Base-by-base conservation (phyloP, 1,140 invertebrate genomes). In the Thrips palmi region DNA sequence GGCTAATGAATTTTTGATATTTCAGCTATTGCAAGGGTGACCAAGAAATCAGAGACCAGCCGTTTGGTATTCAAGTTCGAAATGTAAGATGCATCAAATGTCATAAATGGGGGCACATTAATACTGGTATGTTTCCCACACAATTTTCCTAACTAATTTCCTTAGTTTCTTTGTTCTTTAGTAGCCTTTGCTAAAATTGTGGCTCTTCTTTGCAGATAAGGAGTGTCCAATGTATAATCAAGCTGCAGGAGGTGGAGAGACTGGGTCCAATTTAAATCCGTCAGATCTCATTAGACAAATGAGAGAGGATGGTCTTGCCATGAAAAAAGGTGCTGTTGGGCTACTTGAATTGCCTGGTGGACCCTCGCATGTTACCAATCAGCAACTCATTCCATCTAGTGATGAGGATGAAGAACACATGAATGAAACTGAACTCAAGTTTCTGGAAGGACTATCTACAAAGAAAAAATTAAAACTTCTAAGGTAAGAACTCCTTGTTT, bases 41-140 rank as follows among this genome's bases (percentile, higher is more conserved):
- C 58, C 83, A 85, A 46, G 88, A 92, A 59, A 93, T 98, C 50
- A 65, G 85, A 41, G 94, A 98, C 65, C 94, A 98, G 57, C 94
- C 94, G 0, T 98, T 98, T 71, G 94, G 93, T 37, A 98, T 98
- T 51, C 77, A 89, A 60, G 92, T 98, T 0, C 62, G 92, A 24
- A 97, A 98, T 67, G 92, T 97, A 0, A 67, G 92, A 12, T 99
- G 96, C 54, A 88, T 99, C 22, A 97, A 97, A 57, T 99, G 96
- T 56, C 84, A 94, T 49, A 94, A 96, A 56, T 98, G 94, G 92
- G 96, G 96, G 4, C 96, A 99, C 53, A 91, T 98, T 28, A 99
- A 98, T 56, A 99, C 96, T 54, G 92, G 89, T 73, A 65, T 60
- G 32, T 41, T 25, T 37, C 17, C 11, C 19, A 12, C 19, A 18